Base-by-base conservation (phyloP, 2,888 invertebrate species). In the Stenichneumon culpator region DNA sequence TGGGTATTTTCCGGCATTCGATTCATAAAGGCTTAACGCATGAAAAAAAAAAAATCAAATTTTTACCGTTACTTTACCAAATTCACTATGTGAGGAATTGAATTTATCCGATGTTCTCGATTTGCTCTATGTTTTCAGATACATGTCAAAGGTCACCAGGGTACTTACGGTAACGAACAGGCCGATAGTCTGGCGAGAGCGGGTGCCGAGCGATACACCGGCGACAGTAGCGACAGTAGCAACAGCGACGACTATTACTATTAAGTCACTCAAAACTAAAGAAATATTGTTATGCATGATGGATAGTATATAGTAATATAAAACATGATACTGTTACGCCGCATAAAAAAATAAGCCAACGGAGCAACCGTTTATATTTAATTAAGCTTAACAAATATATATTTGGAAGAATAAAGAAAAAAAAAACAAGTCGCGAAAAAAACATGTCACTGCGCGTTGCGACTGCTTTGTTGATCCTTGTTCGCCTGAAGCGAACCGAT, bases 381-480 rank as follows among this genome's bases (percentile, higher is more conserved):
- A 22, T 72, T 9, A 19, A 22, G 39, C 22, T 22, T 22, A 57
- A 16, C 39, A 57, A 54, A 54, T 22, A n/a, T 22, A n/a, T 36
- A n/a, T 54, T 57, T 11, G 11, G 7, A 2, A 6, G 11, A 19
- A 47, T 70, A 9, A 19, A 39, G 54, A 32, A 28, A 25, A 3
- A 22, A 32, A 32, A 32, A 6, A 54, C 32, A 14, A 60, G 16
- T 1, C 16, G 16, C 25, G 22, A 72, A 32, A 52, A n/a, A 68
- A 54, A 57, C 2, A 57, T 44, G 28, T 63, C n/a, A 63, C 19
- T 67, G 52, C 0, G 65, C 6, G n/a, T 25, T 19, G 4, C 54
- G 70, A 28, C 39, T 36, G 11, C 60, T 73, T 39, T 36, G 68
- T 69, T 68, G 80, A 3, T 83, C 77, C 54, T 83, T 83, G 54